Evolutionary conservation across 2,888 invertebrate genomes (phyloP), one percentile per base, ranked within the genome.

Genomic region (Cotesia congregata): DNA sequence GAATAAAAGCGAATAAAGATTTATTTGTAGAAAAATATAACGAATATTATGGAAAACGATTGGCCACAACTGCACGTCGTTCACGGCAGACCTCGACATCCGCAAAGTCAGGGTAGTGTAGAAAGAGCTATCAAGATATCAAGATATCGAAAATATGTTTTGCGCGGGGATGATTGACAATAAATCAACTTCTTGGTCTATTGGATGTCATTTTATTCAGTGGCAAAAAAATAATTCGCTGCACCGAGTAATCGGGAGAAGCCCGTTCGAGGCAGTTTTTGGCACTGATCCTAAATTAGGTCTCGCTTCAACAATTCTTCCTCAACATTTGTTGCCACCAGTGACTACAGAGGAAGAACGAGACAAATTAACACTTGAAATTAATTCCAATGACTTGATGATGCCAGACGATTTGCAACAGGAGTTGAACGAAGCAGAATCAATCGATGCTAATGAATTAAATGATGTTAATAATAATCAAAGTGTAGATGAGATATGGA

Each of bases 141-240:
- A 80, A 72, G 82, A 83, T 78, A 72, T 79, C 78, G 74, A 83
- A 78, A 83, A 83, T 78, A 85, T 82, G 77, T 61, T 82, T 76
- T 79, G 80, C 75, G 79, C 86, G 1, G 90, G 89, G 89, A 79
- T 90, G 85, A 41, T 41, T 41, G 7, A 41, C 2, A 41, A 41
- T 41, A 41, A 41, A 41, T 41, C 41, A 41, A 41, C 1, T 41
- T 41, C 41, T 41, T 41, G 41, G 40, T 15, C 5, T 7, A 72
- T 40, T 62, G n/a, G 39, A 12, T 7, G 72, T 38, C 9, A 64
- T 15, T 38, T 61, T 59, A 15, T 69, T 50, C 20, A 17, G 15
- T 69, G 41, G 41, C 41, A 7, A 41, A 41, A 41, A 41, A 41
- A 67, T 38, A 12, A 39, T 20, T 67, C 67, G n/a, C 38, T 39